Evolutionary conservation across 2,888 invertebrate genomes (phyloP).

Genomic region (Caenorhabditis sp.): DNA sequence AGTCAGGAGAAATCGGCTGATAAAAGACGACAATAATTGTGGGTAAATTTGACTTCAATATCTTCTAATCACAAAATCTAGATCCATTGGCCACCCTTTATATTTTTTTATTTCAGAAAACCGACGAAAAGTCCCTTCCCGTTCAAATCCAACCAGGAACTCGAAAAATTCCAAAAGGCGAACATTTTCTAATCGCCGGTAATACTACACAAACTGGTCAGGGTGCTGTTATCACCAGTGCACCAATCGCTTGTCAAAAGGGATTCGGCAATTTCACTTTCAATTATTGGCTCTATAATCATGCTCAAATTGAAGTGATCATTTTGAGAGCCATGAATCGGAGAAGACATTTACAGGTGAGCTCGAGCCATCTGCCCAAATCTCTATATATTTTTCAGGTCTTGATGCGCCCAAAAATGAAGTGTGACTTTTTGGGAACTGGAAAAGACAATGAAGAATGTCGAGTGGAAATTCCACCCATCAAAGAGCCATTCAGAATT

Average conservation of each 20-base stretch:
- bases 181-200: conserved; percentile 64
- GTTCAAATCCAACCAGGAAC: conserved; percentile 67
- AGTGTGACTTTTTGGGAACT: conserved; percentile 61
- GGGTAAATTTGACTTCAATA: no score
- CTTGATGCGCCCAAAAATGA: conserved; percentile 56
- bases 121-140: conserved; percentile 65
- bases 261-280: conserved; percentile 61
- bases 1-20: no score
- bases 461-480: conserved; percentile 53
- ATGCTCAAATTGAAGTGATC: conserved; percentile 66
- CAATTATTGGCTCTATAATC: conserved; percentile 70
- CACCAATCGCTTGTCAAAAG: conserved; percentile 69
- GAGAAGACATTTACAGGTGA: conserved; percentile 60
- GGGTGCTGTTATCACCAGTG: conserved; percentile 64
- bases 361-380: no score
- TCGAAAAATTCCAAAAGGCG: conserved; percentile 43
- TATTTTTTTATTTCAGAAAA: conserved; percentile 46
- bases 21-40: no score
- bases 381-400: conserved; percentile 35
- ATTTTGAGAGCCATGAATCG: conserved; percentile 56
- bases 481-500: conserved; percentile 65
- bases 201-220: conserved; percentile 65
- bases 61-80: no score
- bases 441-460: conserved; percentile 42
- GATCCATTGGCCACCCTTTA: no score